Conservation (phyloP, 2,888 invertebrate genomes). For the Dicyrtomina minuta region DNA sequence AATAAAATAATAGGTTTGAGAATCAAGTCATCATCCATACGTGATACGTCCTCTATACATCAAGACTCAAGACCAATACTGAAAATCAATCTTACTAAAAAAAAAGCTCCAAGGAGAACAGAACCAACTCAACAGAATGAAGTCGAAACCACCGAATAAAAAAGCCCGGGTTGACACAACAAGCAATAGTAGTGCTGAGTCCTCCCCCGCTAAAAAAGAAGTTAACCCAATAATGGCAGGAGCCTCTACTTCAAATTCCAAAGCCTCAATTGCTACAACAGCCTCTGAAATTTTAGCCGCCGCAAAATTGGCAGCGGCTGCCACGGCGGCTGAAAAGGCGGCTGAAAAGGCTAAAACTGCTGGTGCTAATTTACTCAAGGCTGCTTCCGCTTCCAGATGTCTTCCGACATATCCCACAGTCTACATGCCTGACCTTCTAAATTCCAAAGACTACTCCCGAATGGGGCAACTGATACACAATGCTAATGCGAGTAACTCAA, state of each 20-base stretch:
- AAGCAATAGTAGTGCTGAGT: background rate
- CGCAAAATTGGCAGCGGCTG: slow-evolving; percentile 22
- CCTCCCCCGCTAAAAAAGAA: background rate
- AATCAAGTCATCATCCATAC: too few relatives aligned
- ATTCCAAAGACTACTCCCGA: slow-evolving; percentile 38
- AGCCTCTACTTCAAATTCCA: slow-evolving; percentile 7
- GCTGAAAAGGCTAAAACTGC: too few relatives aligned
- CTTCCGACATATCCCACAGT: slow-evolving; percentile 38
- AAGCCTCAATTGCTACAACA: slow-evolving; percentile 29
- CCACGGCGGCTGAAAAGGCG: background rate
- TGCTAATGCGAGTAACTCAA: background rate
- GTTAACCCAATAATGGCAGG: background rate
- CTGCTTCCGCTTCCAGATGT: too few relatives aligned
- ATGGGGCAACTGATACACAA: slow-evolving; percentile 17
- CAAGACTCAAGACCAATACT: too few relatives aligned
- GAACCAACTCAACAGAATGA: slow-evolving; percentile 39
- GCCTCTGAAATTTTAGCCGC: slow-evolving; percentile 27
- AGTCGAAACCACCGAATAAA: slow-evolving; percentile 47
- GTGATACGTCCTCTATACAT: too few relatives aligned
- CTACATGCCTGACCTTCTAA: slow-evolving; percentile 40
- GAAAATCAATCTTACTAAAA: too few relatives aligned
- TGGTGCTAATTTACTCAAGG: too few relatives aligned
- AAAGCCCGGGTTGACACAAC: slow-evolving; percentile 42
- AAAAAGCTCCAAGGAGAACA: too few relatives aligned
- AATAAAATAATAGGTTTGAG: background rate